Conservation (phyloP, 2,888 invertebrate species). For the Macrosoma leucophasiata region DNA sequence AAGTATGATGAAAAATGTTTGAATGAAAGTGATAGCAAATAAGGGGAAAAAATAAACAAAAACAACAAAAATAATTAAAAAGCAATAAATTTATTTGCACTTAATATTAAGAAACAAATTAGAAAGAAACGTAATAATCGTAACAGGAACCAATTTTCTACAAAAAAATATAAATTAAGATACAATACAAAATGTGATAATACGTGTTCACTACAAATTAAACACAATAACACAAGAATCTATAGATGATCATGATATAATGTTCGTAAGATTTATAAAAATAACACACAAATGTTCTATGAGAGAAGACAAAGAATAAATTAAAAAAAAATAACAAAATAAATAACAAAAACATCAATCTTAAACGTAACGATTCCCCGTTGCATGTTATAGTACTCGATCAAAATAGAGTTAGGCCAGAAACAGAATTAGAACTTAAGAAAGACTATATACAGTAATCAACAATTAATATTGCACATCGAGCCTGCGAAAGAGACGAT, state of each 20-base stretch:
- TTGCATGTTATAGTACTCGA: slow-evolving; percentile 28
- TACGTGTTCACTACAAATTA: slow-evolving; percentile 36
- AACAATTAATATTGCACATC: no score
- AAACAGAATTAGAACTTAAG: no score
- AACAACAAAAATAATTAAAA: slow-evolving; percentile 49
- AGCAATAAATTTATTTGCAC: slow-evolving; percentile 73
- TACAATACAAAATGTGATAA: slow-evolving; percentile 33
- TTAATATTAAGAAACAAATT: slow-evolving; percentile 60
- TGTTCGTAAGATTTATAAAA: slow-evolving; percentile 30
- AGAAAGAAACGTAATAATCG: slow-evolving; percentile 70
- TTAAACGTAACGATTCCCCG: slow-evolving; percentile 75
- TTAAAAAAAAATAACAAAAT: slow-evolving; percentile 64
- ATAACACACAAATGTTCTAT: slow-evolving; percentile 54
- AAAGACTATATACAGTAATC: no score
- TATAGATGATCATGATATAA: slow-evolving; percentile 18
- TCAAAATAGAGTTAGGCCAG: no score
- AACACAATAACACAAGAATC: slow-evolving; percentile 33
- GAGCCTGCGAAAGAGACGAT: no score
- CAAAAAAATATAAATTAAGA: slow-evolving; percentile 39
- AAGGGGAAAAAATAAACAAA: slow-evolving; percentile 31
- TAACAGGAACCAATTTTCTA: slow-evolving; percentile 67
- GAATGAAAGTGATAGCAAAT: neutral
- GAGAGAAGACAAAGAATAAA: slow-evolving; percentile 48
- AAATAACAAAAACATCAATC: slow-evolving; percentile 65
- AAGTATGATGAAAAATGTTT: neutral